These are phyloP conservation scores for Lithosia quadra DNA, from an alignment of 2,888 invertebrate genomes.

Conservation along the genomic window DNA sequence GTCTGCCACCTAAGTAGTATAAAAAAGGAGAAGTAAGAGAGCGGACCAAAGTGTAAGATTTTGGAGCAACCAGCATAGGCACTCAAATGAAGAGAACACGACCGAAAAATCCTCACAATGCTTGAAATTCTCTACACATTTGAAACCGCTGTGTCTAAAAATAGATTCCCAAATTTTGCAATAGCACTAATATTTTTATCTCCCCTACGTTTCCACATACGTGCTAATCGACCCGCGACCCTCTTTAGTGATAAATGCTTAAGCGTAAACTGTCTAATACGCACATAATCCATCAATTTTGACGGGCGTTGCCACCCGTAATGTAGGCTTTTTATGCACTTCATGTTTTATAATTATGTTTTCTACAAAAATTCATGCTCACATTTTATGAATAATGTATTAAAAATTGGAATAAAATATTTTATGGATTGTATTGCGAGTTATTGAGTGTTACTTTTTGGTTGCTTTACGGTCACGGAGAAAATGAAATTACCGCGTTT, in stretches of 20 bases:
- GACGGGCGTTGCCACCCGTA: slow-evolving; percentile 37
- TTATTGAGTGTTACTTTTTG: neutral
- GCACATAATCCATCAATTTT: slow-evolving; percentile 47
- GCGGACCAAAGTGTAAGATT: too few relatives aligned
- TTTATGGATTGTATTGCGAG: neutral
- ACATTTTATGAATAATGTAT: neutral
- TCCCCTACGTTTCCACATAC: slow-evolving; percentile 22
- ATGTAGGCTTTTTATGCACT: slow-evolving; percentile 37
- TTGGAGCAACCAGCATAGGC: too few relatives aligned
- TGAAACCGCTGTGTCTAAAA: slow-evolving; percentile 1
- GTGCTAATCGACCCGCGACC: slow-evolving; percentile 42
- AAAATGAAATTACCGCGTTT: too few relatives aligned
- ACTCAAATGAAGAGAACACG: too few relatives aligned
- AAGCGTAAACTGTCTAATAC: slow-evolving; percentile 44
- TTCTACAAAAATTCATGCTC: slow-evolving; percentile 2
- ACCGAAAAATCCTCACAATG: neutral
- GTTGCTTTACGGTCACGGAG: too few relatives aligned
- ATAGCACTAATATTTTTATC: slow-evolving; percentile 28
- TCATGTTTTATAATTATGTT: slow-evolving; percentile 40
- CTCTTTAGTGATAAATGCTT: slow-evolving; percentile 41
- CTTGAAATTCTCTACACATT: neutral
- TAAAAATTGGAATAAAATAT: neutral
- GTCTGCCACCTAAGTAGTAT: too few relatives aligned
- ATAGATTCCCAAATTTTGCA: slow-evolving; percentile 20
- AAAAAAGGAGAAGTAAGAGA: too few relatives aligned